Percentiles rank a stretch among this genome's conserved stretches.
Conservation (phyloP, 1,140 invertebrate genomes). For the Riptortus pedestris region DNA sequence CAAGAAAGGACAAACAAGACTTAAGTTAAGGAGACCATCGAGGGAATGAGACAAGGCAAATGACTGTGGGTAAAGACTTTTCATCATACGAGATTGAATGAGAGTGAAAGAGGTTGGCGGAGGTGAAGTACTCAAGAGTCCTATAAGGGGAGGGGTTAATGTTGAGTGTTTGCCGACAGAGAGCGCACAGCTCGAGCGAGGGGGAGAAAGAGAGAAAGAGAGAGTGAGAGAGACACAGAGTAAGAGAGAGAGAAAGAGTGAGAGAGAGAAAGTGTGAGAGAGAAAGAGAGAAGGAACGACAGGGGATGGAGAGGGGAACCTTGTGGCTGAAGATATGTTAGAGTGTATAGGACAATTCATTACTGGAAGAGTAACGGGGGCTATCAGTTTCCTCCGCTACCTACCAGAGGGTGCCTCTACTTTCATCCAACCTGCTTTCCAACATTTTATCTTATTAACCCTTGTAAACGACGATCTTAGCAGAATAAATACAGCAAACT, state of each 20-base stretch:
- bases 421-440: no score
- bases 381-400: no score
- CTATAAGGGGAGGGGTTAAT: background rate
- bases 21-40: background rate
- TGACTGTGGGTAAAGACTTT: slow-evolving; percentile 2
- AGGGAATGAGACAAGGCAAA: background rate
- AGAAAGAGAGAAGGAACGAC: background rate
- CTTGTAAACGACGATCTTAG: no score
- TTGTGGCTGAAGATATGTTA: background rate
- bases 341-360: slow-evolving; percentile 5
- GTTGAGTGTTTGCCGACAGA: background rate
- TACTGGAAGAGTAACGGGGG: background rate
- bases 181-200: background rate
- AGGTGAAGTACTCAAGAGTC: no score
- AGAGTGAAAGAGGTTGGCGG: background rate
- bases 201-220: background rate
- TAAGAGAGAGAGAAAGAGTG: background rate
- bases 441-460: no score
- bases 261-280: background rate
- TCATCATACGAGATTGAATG: slow-evolving; percentile 12
- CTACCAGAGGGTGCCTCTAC: no score
- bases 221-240: background rate
- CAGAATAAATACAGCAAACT: no score
- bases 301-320: background rate
- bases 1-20: background rate